phyloP scores from a whole-genome alignment of 1,140 invertebrate species.

The Aphaenogaster floridana region DNA sequence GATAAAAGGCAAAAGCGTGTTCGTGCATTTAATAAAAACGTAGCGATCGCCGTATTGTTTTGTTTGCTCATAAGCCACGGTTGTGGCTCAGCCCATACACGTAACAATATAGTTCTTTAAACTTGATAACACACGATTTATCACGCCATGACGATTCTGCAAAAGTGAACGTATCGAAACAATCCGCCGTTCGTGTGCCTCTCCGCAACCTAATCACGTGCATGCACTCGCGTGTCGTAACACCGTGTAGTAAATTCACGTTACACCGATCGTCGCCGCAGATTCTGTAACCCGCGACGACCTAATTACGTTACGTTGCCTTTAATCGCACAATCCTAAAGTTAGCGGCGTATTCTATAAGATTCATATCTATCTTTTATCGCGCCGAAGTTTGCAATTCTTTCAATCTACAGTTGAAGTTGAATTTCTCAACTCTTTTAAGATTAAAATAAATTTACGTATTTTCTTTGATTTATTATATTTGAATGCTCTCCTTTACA shows the following conservation, averaged over 20 bases:
- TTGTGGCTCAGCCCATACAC: neutral
- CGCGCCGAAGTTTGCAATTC: neutral
- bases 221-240: constrained; percentile 66
- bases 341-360: neutral
- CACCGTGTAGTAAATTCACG: constrained; percentile 67
- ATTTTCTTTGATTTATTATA: constrained; percentile 11
- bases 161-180: constrained; percentile 50
- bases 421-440: neutral
- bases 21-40: constrained; percentile 38
- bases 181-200: constrained; percentile 41
- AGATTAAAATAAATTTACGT: constrained; percentile 2
- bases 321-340: constrained; percentile 60
- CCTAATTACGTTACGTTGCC: constrained; percentile 74
- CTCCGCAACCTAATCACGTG: constrained; percentile 48
- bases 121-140: constrained; percentile 53
- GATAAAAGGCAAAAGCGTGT: neutral
- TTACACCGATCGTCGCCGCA: constrained; percentile 74
- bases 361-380: neutral
- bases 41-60: constrained; percentile 22
- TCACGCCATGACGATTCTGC: constrained; percentile 52
- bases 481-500: neutral
- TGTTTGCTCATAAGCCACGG: constrained; percentile 27
- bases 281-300: constrained; percentile 77
- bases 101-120: constrained; percentile 57
- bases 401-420: neutral